Percentiles rank a stretch among this genome's conserved stretches.
Evolutionary conservation across 1,140 invertebrate species (phyloP).

Genomic region (Ganaspis sp.): DNA sequence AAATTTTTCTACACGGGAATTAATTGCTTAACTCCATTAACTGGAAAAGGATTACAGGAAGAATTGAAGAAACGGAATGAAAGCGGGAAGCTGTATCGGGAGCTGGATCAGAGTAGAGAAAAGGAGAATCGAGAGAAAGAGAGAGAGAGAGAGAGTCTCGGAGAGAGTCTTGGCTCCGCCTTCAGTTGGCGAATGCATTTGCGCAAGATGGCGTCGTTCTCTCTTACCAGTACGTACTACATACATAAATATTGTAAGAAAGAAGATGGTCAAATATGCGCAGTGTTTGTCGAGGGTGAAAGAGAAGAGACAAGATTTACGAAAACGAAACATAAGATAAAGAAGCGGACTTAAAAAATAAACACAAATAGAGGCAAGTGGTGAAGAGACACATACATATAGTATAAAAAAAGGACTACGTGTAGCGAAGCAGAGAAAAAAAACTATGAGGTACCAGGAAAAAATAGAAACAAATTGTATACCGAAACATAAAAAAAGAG

Average conservation of each 20-base stretch:
- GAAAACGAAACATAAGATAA: no score
- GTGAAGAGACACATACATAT: neutral
- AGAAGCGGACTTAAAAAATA: neutral
- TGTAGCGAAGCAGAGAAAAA: neutral
- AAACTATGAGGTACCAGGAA: no score
- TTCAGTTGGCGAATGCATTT: slow-evolving; percentile 72
- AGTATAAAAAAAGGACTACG: no score
- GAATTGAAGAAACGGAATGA: slow-evolving; percentile 47
- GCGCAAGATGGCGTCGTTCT: slow-evolving; percentile 74
- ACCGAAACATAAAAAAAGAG: no score
- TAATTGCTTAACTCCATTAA: neutral
- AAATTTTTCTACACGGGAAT: no score
- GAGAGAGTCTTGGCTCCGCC: slow-evolving; percentile 73
- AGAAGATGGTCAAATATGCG: slow-evolving; percentile 43
- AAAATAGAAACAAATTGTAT: no score
- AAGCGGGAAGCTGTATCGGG: slow-evolving; percentile 56
- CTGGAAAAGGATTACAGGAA: slow-evolving; percentile 30
- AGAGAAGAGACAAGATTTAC: neutral
- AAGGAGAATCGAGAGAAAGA: slow-evolving; percentile 48
- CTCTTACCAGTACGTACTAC: slow-evolving; percentile 42
- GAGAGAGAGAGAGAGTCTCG: slow-evolving; percentile 56
- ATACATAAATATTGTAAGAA: slow-evolving; percentile 33
- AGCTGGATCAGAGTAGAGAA: slow-evolving; percentile 55
- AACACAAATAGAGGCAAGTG: neutral
- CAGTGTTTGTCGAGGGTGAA: neutral